Percentiles rank a stretch among this genome's conserved stretches.
Conservation (phyloP, 2,797 vertebrate species). For the Strix occidentalis region DNA sequence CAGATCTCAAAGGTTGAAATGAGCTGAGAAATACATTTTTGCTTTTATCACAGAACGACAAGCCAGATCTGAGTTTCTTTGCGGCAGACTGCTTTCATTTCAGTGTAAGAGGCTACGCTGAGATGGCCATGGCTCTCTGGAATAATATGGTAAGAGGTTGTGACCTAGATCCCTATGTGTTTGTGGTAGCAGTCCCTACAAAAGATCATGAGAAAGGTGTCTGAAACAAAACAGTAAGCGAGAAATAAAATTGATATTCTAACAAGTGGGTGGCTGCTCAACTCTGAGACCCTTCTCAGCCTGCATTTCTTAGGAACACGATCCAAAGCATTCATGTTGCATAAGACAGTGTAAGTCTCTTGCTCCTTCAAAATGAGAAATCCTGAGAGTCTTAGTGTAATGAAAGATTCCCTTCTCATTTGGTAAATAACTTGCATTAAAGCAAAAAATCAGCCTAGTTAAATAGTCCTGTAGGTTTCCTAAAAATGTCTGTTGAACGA, state of each 20-base stretch:
- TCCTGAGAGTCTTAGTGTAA: neutral
- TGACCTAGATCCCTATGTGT: neutral
- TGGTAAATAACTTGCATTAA: neutral
- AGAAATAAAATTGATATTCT: neutral
- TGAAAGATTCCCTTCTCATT: neutral
- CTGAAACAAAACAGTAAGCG: neutral
- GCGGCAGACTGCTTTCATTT: constrained; percentile 92
- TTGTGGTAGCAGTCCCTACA: neutral
- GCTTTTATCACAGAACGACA: constrained; percentile 75
- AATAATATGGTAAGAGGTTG: constrained; percentile 89
- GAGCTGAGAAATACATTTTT: neutral
- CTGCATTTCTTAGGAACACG: neutral
- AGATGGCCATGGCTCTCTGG: constrained; percentile 90
- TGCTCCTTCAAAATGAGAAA: neutral
- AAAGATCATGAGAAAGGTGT: neutral
- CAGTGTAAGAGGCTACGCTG: constrained; percentile 84
- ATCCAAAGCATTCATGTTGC: neutral
- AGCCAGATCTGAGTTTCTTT: constrained; percentile 84
- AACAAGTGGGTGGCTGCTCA: neutral
- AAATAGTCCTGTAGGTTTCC: neutral
- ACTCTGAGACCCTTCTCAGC: neutral
- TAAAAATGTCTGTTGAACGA: neutral
- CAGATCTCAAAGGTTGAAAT: neutral
- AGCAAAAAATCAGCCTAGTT: neutral
- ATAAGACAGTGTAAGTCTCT: neutral